phyloP scores from a whole-genome alignment of 2,888 invertebrate species.

The Cosmia trapezina region DNA sequence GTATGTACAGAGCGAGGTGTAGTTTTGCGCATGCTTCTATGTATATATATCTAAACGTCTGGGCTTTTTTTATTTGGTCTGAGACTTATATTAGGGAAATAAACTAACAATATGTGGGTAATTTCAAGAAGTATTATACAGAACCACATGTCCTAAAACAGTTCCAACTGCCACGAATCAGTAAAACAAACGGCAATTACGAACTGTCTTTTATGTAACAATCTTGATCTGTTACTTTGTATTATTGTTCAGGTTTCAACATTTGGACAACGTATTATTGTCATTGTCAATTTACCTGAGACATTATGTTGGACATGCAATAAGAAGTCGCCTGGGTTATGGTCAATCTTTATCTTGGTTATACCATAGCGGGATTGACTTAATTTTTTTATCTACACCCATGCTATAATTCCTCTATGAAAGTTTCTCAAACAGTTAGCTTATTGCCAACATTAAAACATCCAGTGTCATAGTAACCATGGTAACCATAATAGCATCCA shows the following conservation, averaged over 20 bases:
- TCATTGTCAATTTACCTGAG: slow-evolving; percentile 51
- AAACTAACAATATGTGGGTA: too few relatives aligned
- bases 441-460: too few relatives aligned
- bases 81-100: too few relatives aligned
- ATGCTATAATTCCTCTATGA: too few relatives aligned
- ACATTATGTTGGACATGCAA: background rate
- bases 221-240: slow-evolving; percentile 60
- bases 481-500: too few relatives aligned
- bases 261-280: slow-evolving; percentile 47
- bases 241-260: slow-evolving; percentile 51
- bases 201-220: slow-evolving; percentile 47
- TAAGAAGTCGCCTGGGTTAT: slow-evolving; percentile 12
- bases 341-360: slow-evolving; percentile 9
- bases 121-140: slow-evolving; percentile 4
- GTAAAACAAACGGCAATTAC: slow-evolving; percentile 64
- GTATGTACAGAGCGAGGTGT: too few relatives aligned
- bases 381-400: too few relatives aligned
- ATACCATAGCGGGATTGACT: background rate
- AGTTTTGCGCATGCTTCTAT: too few relatives aligned
- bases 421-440: too few relatives aligned
- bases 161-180: slow-evolving; percentile 25
- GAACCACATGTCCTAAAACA: slow-evolving; percentile 34
- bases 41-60: too few relatives aligned
- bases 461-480: too few relatives aligned
- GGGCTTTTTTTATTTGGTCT: too few relatives aligned